Evolutionary conservation across 2,113 vertebrate genomes (phyloP).

Genomic region (Takifugu bimaculatus): DNA sequence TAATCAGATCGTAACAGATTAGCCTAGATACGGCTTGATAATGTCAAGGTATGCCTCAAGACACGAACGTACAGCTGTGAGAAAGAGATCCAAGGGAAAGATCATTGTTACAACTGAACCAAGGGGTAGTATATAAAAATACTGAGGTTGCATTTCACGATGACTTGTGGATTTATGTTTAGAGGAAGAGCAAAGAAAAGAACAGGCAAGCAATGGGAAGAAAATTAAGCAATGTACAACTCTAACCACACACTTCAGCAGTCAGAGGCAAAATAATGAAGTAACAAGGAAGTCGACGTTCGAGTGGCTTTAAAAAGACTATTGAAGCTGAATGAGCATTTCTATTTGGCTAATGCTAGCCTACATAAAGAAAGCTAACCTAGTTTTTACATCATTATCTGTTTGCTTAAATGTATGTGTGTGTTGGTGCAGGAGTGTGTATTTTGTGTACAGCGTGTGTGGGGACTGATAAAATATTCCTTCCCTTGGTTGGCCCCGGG

Average conservation of each 20-base stretch:
- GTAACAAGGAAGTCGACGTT: slow-evolving; percentile 19
- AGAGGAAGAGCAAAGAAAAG: slow-evolving; percentile 3
- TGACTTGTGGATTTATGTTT: slow-evolving; percentile 7
- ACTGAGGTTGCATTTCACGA: neutral
- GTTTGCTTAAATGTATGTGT: slow-evolving; percentile 46
- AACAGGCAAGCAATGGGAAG: slow-evolving; percentile 10
- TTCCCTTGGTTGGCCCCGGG: slow-evolving; percentile 86
- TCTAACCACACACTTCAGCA: slow-evolving; percentile 24
- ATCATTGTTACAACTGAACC: slow-evolving; percentile 7
- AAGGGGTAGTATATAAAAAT: neutral
- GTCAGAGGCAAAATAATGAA: slow-evolving; percentile 41
- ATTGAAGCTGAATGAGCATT: slow-evolving; percentile 53
- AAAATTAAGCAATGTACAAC: slow-evolving; percentile 10
- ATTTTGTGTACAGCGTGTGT: slow-evolving; percentile 67
- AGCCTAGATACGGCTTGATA: slow-evolving; percentile 75
- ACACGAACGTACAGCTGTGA: slow-evolving; percentile 53
- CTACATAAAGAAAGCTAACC: slow-evolving; percentile 50
- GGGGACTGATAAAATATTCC: slow-evolving; percentile 70
- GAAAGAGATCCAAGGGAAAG: slow-evolving; percentile 29
- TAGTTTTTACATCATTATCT: slow-evolving; percentile 69
- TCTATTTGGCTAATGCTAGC: slow-evolving; percentile 58
- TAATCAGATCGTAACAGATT: slow-evolving; percentile 83
- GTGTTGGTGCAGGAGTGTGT: slow-evolving; percentile 43
- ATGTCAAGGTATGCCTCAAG: slow-evolving; percentile 75
- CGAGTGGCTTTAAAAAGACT: slow-evolving; percentile 52